These are phyloP conservation scores for Tinea pellionella DNA, from an alignment of 2,888 invertebrate genomes.

Conservation along the genomic window DNA sequence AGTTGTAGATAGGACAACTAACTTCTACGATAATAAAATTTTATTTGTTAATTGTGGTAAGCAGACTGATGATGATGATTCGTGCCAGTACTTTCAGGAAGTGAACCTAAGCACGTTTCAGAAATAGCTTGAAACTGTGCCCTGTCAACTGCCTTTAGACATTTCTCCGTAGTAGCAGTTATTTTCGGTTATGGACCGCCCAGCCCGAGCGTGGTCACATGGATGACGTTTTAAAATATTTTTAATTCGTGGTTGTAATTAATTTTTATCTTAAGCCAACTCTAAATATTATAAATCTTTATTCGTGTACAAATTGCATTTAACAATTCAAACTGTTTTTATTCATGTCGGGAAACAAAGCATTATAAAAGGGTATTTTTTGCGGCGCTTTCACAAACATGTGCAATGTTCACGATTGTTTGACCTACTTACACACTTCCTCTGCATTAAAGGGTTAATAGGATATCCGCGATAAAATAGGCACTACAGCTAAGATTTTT, in stretches of 20 bases:
- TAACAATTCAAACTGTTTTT: slow-evolving; percentile 59
- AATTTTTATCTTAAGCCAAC: not conserved
- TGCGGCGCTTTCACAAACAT: slow-evolving; percentile 62
- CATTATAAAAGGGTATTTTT: slow-evolving; percentile 54
- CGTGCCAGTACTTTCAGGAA: no score
- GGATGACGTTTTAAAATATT: no score
- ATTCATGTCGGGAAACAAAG: slow-evolving; percentile 47
- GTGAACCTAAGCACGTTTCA: no score
- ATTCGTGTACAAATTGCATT: slow-evolving; percentile 55
- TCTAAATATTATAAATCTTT: not conserved
- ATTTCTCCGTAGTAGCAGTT: no score
- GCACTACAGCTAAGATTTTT: slow-evolving; percentile 18
- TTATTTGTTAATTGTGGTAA: no score
- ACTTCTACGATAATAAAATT: no score
- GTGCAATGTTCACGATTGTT: slow-evolving; percentile 54
- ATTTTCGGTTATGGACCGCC: no score
- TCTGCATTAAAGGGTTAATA: slow-evolving; percentile 60
- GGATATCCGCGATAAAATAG: slow-evolving; percentile 48
- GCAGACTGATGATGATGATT: no score
- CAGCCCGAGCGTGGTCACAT: no score
- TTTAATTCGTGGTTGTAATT: no score
- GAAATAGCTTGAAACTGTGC: no score
- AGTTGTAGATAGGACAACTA: not conserved
- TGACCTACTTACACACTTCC: slow-evolving; percentile 67
- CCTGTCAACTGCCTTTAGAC: no score